Base-by-base conservation (phyloP, 92 coral and sea anemone genomes). In the Pocillopora meandrina region DNA sequence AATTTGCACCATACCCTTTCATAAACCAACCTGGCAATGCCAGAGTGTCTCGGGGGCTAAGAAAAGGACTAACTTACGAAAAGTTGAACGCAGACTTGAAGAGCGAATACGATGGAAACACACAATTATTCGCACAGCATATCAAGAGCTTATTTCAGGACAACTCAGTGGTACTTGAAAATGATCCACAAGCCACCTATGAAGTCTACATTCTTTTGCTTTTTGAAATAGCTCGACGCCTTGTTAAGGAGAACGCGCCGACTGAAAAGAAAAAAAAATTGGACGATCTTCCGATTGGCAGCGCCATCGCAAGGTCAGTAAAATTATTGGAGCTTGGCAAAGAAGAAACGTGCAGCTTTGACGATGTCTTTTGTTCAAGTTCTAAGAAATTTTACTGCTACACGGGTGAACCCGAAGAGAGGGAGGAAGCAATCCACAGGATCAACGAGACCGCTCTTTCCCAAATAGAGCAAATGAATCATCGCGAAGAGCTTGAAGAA, bases 181-280 rank as follows among this genome's bases (percentile, higher is more conserved):
- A 42, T 16, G 0, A 71, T 42, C 86, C 79, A 0, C 70, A 31
- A 82, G 78, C 72, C 71, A 60, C 83, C 49, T 9, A 21, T 2
- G 79, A 78, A 49, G 78, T 11, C 36, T 86, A 77, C 77, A 49
- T 68, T 21, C 0, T 85, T 0, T 61, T 77, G n/a, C 34, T 77
- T 69, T 85, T 77, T 60, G 88, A 85, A 59, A 77, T 85, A 26
- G 88, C 88, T 17, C 81, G 88, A 72, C 88, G 88, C 42, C 13
- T 76, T 4, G 75, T 52, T 0, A 57, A 15, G n/a, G 0, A 1
- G 1, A 61, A 33, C 1, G 55, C 26, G 17, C 81, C 67, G 63
- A 85, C 57, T 55, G 42, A 57, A 18, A 49, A 57, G 82, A 26
- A 67, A 23, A 55, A 49, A 36, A 35, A 34, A 62, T 62, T 31